Evolutionary conservation across 2,888 invertebrate species (phyloP).

Genomic region (Kryphioiulus occultus): DNA sequence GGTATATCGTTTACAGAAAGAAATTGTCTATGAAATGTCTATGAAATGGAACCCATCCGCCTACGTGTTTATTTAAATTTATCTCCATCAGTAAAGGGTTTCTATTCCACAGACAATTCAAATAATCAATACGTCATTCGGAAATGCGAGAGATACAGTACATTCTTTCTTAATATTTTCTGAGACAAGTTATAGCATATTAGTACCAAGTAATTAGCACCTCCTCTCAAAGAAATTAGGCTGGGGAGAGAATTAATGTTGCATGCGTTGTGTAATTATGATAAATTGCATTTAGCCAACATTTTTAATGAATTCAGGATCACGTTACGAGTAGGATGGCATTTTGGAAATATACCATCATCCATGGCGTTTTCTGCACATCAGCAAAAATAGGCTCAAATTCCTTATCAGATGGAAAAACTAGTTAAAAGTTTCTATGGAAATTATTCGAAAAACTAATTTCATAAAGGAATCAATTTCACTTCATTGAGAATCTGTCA

Average conservation of each 20-base stretch:
- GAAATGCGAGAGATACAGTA: not conserved
- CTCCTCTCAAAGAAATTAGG: constrained; percentile 33
- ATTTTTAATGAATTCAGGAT: constrained; percentile 1
- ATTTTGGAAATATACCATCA: not conserved
- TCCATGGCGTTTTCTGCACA: not conserved
- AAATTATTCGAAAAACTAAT: no score
- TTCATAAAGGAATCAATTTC: no score
- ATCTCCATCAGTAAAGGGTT: not conserved
- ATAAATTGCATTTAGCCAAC: constrained; percentile 11
- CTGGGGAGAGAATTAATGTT: constrained; percentile 10
- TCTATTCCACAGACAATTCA: not conserved
- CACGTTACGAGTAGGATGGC: not conserved
- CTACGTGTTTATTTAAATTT: not conserved
- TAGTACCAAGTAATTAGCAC: not conserved
- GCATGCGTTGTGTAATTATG: constrained; percentile 13
- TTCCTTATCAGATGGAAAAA: no score
- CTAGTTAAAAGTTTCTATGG: no score
- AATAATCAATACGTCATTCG: not conserved
- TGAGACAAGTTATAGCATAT: not conserved
- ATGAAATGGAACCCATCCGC: not conserved
- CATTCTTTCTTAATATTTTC: constrained; percentile 20
- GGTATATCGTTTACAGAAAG: not conserved
- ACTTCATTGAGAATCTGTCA: no score
- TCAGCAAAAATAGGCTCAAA: not conserved
- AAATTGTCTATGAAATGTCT: not conserved